Conservation (phyloP, 2,113 vertebrate genomes). For the Xiphorhynchus elegans region DNA sequence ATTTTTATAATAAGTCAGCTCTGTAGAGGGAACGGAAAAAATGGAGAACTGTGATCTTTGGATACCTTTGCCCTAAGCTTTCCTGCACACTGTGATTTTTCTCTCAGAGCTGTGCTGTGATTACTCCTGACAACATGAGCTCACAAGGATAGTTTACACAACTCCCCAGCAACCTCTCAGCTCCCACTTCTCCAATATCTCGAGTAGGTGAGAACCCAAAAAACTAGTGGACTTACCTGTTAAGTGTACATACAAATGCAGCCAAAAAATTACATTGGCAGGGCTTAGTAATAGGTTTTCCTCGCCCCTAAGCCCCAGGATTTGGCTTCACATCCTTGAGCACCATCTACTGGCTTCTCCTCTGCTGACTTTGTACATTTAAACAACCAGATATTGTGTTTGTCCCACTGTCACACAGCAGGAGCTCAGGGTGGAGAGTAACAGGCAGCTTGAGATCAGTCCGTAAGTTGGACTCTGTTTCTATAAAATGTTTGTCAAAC, state of each 20-base stretch:
- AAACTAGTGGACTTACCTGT: neutral
- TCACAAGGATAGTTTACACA: neutral
- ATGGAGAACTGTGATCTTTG: neutral
- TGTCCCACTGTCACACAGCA: neutral
- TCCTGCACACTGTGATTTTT: neutral
- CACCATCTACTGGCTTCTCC: conserved; percentile 44
- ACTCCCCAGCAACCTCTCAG: neutral
- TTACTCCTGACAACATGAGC: neutral
- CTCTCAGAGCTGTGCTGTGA: neutral
- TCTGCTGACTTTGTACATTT: neutral
- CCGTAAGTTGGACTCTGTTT: neutral
- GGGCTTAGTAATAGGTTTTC: neutral
- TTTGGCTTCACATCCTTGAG: conserved; percentile 36
- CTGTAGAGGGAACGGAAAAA: neutral
- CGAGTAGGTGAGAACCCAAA: neutral
- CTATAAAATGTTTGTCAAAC: conserved; percentile 42
- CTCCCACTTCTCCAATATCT: neutral
- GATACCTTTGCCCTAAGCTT: neutral
- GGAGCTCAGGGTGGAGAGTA: neutral
- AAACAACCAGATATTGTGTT: neutral
- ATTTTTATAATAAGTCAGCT: neutral
- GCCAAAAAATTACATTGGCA: neutral
- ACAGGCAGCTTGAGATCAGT: conserved; percentile 33
- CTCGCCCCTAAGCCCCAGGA: neutral
- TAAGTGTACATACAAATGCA: neutral